phyloP scores from a whole-genome alignment of 1,140 invertebrate species.

The Megalonaias nervosa region DNA sequence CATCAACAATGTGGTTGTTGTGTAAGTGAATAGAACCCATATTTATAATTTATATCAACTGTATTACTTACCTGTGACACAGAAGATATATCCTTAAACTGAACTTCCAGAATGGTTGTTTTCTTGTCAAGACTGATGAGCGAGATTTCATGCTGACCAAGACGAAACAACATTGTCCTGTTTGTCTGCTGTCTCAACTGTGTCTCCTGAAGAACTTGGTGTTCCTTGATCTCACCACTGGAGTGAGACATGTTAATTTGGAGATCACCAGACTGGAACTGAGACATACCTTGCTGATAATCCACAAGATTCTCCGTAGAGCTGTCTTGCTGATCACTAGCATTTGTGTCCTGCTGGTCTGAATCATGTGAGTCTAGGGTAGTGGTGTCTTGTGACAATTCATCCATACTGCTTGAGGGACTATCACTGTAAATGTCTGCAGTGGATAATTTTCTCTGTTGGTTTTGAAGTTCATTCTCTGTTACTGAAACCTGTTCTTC shows the following conservation, averaged over 20 bases:
- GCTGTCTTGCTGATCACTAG: conserved; percentile 14
- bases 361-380: no score
- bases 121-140: conserved; percentile 94
- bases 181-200: conserved; percentile 72
- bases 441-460: conserved; percentile 29
- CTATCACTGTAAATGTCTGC: conserved; percentile 39
- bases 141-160: conserved; percentile 88
- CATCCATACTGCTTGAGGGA: conserved; percentile 50
- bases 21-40: no score
- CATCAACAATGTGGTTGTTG: no score
- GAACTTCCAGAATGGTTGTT: conserved; percentile 87
- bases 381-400: conserved; percentile 21
- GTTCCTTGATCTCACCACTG: conserved; percentile 21
- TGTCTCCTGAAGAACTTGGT: neutral
- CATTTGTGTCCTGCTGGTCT: neutral
- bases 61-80: conserved; percentile 80
- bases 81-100: conserved; percentile 89
- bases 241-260: conserved; percentile 8
- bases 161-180: conserved; percentile 91
- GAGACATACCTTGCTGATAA: no score
- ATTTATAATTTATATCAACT: no score
- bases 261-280: neutral
- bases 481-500: conserved; percentile 55
- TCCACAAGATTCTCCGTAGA: conserved; percentile 19
- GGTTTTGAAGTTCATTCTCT: conserved; percentile 59